Evolutionary conservation across 2,113 vertebrate genomes (phyloP).

Genomic region (Ctenomys sociabilis): DNA sequence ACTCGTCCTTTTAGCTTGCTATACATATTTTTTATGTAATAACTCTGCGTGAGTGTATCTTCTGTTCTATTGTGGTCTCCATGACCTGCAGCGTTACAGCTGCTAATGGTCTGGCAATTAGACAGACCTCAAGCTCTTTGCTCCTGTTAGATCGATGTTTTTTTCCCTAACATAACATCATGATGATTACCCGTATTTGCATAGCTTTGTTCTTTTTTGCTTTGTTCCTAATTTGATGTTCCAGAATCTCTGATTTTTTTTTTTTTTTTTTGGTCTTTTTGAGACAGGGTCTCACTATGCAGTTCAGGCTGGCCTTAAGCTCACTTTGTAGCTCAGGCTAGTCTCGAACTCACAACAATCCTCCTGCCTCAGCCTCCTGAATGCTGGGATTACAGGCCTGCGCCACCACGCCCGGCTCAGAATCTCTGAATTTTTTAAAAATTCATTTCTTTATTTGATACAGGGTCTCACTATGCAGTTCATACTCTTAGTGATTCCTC

Average conservation of each 20-base stretch:
- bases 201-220: not conserved
- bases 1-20: not conserved
- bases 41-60: not conserved
- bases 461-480: too few species aligned
- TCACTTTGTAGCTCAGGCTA: too few species aligned
- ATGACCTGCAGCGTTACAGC: not conserved
- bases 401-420: too few species aligned
- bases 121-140: not conserved
- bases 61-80: not conserved
- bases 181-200: not conserved
- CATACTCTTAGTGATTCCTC: too few species aligned
- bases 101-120: not conserved
- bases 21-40: not conserved
- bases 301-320: too few species aligned
- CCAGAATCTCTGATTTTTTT: too few species aligned
- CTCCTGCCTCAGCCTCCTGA: too few species aligned
- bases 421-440: not conserved
- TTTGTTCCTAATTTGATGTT: constrained; percentile 23
- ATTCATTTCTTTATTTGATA: too few species aligned
- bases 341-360: too few species aligned
- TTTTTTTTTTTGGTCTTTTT: too few species aligned
- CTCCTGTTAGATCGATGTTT: not conserved
- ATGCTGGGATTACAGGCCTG: too few species aligned
- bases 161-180: not conserved
- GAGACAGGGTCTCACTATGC: too few species aligned